Evolutionary conservation across 1,140 invertebrate species (phyloP).

Genomic region (Gryon sp.): DNA sequence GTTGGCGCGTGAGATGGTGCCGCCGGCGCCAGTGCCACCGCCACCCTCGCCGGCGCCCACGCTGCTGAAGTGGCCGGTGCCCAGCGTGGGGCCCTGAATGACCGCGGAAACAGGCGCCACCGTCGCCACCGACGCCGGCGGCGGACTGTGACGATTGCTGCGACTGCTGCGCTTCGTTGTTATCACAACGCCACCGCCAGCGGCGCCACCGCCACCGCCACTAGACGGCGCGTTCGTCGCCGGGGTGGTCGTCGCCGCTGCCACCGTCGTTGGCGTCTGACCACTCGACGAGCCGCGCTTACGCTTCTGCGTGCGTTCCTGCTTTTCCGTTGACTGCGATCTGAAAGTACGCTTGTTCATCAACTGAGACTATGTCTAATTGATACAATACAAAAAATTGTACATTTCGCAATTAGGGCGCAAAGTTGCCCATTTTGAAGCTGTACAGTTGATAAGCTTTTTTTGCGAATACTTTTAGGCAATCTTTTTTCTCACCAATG

Average conservation of each 20-base stretch:
- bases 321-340: conserved; percentile 77
- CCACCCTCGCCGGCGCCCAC: conserved; percentile 65
- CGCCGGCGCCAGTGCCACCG: too few relatives aligned
- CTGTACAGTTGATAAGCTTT: too few relatives aligned
- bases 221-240: too few relatives aligned
- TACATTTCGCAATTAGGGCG: too few relatives aligned
- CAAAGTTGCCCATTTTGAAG: too few relatives aligned
- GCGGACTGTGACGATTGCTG: conserved; percentile 70
- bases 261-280: conserved; percentile 47
- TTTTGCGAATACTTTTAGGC: too few relatives aligned
- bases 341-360: conserved; percentile 53
- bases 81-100: conserved; percentile 71
- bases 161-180: conserved; percentile 70
- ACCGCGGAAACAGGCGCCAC: conserved; percentile 70
- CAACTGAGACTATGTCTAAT: too few relatives aligned
- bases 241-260: conserved; percentile 7
- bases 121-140: conserved; percentile 65
- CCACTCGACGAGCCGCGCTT: conserved; percentile 73
- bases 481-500: too few relatives aligned
- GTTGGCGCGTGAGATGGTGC: too few relatives aligned
- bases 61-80: conserved; percentile 72
- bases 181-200: conserved; percentile 62
- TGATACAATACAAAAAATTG: too few relatives aligned
- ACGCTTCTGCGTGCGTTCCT: conserved; percentile 74
- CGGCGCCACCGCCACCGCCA: conserved; percentile 47